Evolutionary conservation across 2,888 invertebrate species (phyloP), one percentile per base, ranked within the genome.

Genomic region (Volucella inflata): DNA sequence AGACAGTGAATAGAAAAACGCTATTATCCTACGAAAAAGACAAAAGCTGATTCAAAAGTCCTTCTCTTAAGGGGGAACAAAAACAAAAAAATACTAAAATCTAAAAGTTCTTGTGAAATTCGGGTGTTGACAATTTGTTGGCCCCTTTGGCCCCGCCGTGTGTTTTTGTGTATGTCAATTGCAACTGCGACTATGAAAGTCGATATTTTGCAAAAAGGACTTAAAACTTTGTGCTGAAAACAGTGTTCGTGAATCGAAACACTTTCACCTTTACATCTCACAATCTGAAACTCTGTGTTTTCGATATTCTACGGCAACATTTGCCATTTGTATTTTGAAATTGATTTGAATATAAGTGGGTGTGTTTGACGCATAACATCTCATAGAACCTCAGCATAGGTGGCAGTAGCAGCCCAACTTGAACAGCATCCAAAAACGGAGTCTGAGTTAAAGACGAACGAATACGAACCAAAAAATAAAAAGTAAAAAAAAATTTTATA

Each of bases 311-410:
- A 30, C 30, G 30, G 30, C 30, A 6, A 74, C 57, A 48, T 65
- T 76, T 46, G 87, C 64, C 46, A 55, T 76, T 79, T 80, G 65
- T 46, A 71, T 48, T 74, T 72, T 60, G 67, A 65, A 75, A 84
- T 78, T 70, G 70, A 60, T 79, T 84, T 82, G n/a, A 51, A 76
- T 57, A 60, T 81, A 89, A 88, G 89, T 89, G 89, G 89, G 89
- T 89, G 89, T 89, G 89, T 89, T 89, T 89, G 89, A 88, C 88
- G 88, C 88, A 88, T 87, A 88, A 87, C 88, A 87, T 83, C n/a
- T n/a, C 80, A 80, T 57, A 71, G 55, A 74, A 62, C 75, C 85
- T 77, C 79, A 88, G 77, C 81, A 72, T 65, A 75, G 67, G 70
- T 68, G 81, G 71, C 55, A 74, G 68, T 74, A 83, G 78, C 36